These are phyloP conservation scores for Talpa occidentalis DNA, from an alignment of 2,113 vertebrate genomes.

Conservation along the genomic window DNA sequence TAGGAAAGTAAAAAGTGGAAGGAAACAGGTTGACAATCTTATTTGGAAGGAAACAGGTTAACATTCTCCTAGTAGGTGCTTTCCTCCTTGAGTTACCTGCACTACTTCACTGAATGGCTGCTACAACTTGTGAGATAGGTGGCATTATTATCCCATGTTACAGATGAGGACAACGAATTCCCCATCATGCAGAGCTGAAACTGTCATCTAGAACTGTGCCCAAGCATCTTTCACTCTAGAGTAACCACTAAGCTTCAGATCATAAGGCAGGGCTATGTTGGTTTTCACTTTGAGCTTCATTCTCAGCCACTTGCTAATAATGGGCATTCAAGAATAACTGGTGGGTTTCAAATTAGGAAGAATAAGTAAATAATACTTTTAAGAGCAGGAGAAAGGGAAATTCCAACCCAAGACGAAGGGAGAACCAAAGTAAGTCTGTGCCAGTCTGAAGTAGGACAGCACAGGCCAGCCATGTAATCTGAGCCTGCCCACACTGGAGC, in stretches of 20 bases:
- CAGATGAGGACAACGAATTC: background rate
- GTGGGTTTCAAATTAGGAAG: background rate
- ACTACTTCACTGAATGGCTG: background rate
- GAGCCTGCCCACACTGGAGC: background rate
- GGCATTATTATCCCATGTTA: background rate
- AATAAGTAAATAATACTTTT: background rate
- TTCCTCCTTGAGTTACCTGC: background rate
- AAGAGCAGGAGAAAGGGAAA: slow-evolving; percentile 9
- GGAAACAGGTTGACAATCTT: background rate
- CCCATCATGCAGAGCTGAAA: background rate
- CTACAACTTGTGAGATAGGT: background rate
- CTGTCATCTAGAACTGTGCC: background rate
- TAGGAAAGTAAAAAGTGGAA: background rate
- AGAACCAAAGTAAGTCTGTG: background rate
- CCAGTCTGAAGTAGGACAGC: background rate
- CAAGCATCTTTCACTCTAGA: background rate
- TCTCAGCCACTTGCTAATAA: background rate
- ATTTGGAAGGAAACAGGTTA: background rate
- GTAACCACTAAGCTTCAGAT: slow-evolving; percentile 2
- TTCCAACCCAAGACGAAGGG: background rate
- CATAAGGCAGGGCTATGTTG: background rate
- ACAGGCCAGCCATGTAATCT: background rate
- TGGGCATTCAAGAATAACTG: background rate
- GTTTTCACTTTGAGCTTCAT: slow-evolving; percentile 30
- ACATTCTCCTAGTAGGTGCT: background rate